These are phyloP conservation scores for Pycnomerus fuliginosus DNA, from an alignment of 2,888 invertebrate species.

Conservation along the genomic window DNA sequence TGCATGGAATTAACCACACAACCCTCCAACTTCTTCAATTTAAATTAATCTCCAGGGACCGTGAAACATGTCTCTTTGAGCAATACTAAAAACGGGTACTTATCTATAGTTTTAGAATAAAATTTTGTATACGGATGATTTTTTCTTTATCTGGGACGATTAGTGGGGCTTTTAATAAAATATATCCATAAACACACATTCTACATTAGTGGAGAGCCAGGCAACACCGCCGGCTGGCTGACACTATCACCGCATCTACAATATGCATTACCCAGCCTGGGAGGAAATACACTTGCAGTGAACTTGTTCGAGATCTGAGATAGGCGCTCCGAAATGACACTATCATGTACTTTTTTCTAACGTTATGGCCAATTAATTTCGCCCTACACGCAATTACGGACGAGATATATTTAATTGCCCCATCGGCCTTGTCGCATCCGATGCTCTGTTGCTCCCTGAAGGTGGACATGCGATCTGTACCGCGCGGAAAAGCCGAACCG, in stretches of 20 bases:
- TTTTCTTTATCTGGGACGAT: slow-evolving; percentile 28
- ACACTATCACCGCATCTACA: slow-evolving; percentile 38
- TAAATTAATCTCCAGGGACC: slow-evolving; percentile 21
- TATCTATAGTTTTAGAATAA: no score
- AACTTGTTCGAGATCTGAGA: slow-evolving; percentile 45
- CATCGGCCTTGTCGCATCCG: slow-evolving; percentile 25
- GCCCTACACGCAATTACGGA: slow-evolving; percentile 45
- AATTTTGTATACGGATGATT: no score
- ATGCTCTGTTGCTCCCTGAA: no score
- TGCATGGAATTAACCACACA: slow-evolving; percentile 33
- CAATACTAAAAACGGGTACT: no score
- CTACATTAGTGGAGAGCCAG: slow-evolving; percentile 36
- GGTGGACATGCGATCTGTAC: no score
- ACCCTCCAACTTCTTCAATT: slow-evolving; percentile 21
- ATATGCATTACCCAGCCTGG: slow-evolving; percentile 44
- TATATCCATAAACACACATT: slow-evolving; percentile 44
- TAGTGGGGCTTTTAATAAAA: slow-evolving; percentile 41
- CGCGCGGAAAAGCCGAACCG: no score
- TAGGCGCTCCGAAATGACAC: slow-evolving; percentile 30
- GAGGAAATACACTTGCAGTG: slow-evolving; percentile 48
- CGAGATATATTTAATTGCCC: slow-evolving; percentile 51
- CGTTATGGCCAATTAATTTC: slow-evolving; percentile 26
- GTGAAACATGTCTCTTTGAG: no score
- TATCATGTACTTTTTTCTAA: slow-evolving; percentile 22
- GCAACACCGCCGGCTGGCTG: slow-evolving; percentile 31